A percentile compares a stretch with the other conserved stretches of the same genome.
Conservation (phyloP, 1,140 invertebrate genomes). For the Heliconius congener region DNA sequence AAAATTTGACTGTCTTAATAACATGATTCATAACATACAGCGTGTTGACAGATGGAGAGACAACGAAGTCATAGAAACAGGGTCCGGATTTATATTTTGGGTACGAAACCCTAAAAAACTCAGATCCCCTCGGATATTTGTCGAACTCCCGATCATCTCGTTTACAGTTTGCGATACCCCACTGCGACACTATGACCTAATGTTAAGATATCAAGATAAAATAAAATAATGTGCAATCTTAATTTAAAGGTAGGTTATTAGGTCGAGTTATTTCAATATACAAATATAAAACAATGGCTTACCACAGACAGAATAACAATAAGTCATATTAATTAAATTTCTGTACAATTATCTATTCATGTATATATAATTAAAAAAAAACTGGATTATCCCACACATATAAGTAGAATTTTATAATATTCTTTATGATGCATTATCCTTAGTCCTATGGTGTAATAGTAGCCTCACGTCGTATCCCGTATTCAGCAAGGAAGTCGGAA, state of each 20-base stretch:
- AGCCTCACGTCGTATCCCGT: neutral
- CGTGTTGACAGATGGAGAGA: too few species aligned
- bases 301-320: slow-evolving; percentile 5
- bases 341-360: neutral
- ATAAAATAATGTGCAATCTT: neutral
- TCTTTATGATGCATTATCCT: neutral
- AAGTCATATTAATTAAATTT: neutral
- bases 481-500: neutral
- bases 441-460: neutral
- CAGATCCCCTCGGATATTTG: too few species aligned
- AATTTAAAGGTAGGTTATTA: slow-evolving; percentile 14
- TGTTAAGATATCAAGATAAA: neutral
- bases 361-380: neutral
- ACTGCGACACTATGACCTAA: too few species aligned
- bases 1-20: too few species aligned
- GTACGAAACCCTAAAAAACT: too few species aligned
- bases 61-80: too few species aligned
- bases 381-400: neutral
- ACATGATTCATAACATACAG: too few species aligned
- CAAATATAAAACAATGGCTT: neutral
- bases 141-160: too few species aligned
- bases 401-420: neutral
- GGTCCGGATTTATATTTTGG: too few species aligned
- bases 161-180: too few species aligned
- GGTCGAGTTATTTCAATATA: slow-evolving; percentile 11